Conservation (phyloP, 2,888 invertebrate genomes). For the Oligia strigilis region DNA sequence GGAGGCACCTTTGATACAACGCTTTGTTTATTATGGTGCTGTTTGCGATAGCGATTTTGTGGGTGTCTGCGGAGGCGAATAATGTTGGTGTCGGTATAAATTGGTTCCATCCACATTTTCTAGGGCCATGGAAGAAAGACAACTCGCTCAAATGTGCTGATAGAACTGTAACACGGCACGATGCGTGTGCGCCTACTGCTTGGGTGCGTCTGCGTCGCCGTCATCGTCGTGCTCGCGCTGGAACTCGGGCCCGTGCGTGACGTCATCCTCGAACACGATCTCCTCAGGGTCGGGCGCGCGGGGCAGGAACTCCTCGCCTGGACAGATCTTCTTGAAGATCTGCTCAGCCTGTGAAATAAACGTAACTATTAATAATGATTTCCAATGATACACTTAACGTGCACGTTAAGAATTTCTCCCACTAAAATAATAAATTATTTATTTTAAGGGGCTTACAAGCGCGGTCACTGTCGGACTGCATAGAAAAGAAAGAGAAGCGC, state of each 20-base stretch:
- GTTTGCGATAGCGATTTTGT: too few species aligned
- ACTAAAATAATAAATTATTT: not conserved
- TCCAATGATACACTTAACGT: not conserved
- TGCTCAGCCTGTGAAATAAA: slow-evolving; percentile 92
- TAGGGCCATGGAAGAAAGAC: slow-evolving; percentile 66
- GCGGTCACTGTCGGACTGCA: too few species aligned
- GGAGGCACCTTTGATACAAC: too few species aligned
- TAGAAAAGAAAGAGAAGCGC: too few species aligned
- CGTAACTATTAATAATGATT: not conserved
- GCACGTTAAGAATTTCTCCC: too few species aligned
- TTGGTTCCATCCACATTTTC: slow-evolving; percentile 59
- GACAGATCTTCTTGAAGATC: slow-evolving; percentile 96
- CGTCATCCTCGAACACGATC: slow-evolving; percentile 95
- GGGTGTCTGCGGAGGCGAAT: slow-evolving; percentile 49
- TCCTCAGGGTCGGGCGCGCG: slow-evolving; percentile 98
- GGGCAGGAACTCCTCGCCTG: slow-evolving; percentile 96
- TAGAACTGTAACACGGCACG: slow-evolving; percentile 50
- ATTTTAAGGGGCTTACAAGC: not conserved
- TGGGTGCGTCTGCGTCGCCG: slow-evolving; percentile 76
- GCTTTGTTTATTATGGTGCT: too few species aligned
- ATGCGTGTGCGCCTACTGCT: slow-evolving; percentile 74
- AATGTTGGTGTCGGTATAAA: slow-evolving; percentile 57
- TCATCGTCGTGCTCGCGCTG: slow-evolving; percentile 80
- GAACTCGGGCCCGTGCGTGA: slow-evolving; percentile 90
- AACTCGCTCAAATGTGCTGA: slow-evolving; percentile 77